phyloP scores from a whole-genome alignment of 2,797 vertebrate species.

The Urophycis tenuis region DNA sequence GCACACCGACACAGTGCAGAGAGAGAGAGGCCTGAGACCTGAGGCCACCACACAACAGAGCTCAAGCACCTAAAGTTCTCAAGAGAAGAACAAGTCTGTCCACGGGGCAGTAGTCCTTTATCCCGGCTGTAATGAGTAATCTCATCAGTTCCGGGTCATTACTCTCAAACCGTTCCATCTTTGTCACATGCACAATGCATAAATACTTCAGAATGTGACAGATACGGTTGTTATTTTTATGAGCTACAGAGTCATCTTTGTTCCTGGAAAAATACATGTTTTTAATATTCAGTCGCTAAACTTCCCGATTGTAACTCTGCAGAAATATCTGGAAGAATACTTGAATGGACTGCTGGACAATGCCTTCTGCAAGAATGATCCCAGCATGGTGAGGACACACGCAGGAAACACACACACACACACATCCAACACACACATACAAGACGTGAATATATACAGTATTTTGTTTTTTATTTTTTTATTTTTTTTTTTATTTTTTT shows the following conservation, averaged over 20 bases:
- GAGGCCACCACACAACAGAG: neutral
- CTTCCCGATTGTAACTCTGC: slow-evolving; percentile 25
- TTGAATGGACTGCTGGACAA: slow-evolving; percentile 80
- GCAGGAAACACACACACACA: slow-evolving; percentile 8
- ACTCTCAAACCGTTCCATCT: no score
- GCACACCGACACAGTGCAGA: neutral
- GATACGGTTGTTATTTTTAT: no score
- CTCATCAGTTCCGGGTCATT: no score
- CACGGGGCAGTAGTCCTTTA: no score
- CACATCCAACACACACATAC: neutral
- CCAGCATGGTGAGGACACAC: slow-evolving; percentile 75
- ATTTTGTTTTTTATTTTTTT: neutral
- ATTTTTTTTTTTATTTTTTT: no score
- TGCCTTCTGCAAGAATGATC: slow-evolving; percentile 76
- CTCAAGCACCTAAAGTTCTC: neutral
- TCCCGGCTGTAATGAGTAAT: no score
- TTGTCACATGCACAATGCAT: no score
- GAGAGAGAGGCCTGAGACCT: neutral
- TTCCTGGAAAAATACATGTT: neutral
- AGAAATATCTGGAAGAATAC: slow-evolving; percentile 87
- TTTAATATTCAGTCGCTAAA: neutral
- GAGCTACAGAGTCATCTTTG: neutral
- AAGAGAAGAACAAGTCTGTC: no score
- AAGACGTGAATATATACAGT: neutral
- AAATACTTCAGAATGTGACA: no score